Evolutionary conservation across 2,888 invertebrate genomes (phyloP).

Genomic region (Nyleta sp.): DNA sequence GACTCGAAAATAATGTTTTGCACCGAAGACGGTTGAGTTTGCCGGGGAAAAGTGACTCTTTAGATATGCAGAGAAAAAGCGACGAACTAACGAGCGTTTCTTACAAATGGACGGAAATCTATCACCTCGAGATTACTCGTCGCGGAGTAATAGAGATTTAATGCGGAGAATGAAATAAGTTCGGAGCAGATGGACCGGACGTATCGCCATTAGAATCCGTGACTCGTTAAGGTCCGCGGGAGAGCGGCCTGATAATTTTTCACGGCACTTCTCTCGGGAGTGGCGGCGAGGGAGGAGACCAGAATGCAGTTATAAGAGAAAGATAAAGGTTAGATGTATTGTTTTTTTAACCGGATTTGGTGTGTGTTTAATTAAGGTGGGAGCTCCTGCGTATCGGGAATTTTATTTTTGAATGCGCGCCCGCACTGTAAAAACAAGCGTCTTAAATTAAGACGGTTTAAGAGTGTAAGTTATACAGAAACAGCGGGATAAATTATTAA

Average conservation of each 20-base stretch:
- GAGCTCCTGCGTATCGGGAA: no score
- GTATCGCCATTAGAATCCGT: conserved; percentile 64
- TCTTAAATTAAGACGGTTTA: no score
- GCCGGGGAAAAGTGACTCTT: conserved; percentile 29
- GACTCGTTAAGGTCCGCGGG: conserved; percentile 61
- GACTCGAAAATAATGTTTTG: conserved; percentile 55
- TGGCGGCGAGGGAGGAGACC: conserved; percentile 5
- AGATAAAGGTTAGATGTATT: conserved; percentile 10
- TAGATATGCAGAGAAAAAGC: conserved; percentile 61
- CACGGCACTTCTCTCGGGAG: conserved; percentile 48
- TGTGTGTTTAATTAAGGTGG: neutral
- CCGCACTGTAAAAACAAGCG: no score
- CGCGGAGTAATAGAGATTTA: conserved; percentile 65
- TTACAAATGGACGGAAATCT: conserved; percentile 62
- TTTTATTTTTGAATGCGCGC: no score
- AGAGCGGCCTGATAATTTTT: conserved; percentile 67
- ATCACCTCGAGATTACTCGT: conserved; percentile 64
- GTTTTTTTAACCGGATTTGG: neutral
- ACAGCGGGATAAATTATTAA: no score
- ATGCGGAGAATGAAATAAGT: conserved; percentile 64
- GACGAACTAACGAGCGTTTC: conserved; percentile 62
- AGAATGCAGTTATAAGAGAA: conserved; percentile 39
- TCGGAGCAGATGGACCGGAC: conserved; percentile 62
- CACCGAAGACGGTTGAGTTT: conserved; percentile 32
- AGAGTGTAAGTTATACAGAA: no score